These are phyloP conservation scores for Ruditapes philippinarum DNA, from an alignment of 1,140 invertebrate genomes.

Conservation along the genomic window DNA sequence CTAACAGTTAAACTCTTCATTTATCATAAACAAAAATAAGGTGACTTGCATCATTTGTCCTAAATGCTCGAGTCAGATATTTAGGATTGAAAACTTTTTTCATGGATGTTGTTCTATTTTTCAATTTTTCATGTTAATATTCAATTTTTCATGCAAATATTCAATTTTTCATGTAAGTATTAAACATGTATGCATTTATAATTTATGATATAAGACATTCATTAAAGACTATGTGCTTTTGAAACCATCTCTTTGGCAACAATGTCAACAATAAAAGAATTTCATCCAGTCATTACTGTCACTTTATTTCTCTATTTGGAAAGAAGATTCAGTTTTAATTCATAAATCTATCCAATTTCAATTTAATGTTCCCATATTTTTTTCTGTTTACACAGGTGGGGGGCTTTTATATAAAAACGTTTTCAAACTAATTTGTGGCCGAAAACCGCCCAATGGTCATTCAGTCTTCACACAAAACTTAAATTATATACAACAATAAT, in stretches of 20 bases:
- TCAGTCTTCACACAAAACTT: not conserved
- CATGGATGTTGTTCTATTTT: no score
- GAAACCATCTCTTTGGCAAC: constrained; percentile 3
- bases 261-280: not conserved
- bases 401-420: not conserved
- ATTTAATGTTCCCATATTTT: constrained; percentile 34
- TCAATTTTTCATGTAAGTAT: no score
- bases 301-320: not conserved
- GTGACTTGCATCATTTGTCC: no score
- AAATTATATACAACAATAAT: constrained; percentile 17
- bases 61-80: no score
- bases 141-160: no score
- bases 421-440: not conserved
- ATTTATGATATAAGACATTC: no score
- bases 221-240: no score
- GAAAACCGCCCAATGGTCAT: not conserved
- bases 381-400: constrained; percentile 44
- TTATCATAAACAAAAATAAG: no score
- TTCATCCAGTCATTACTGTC: not conserved
- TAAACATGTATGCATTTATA: no score
- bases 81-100: no score
- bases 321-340: not conserved
- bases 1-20: no score
- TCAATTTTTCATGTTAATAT: no score
- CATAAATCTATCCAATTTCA: constrained; percentile 45